Evolutionary conservation across 2,113 vertebrate genomes (phyloP).

Genomic region (Etia nguti): DNA sequence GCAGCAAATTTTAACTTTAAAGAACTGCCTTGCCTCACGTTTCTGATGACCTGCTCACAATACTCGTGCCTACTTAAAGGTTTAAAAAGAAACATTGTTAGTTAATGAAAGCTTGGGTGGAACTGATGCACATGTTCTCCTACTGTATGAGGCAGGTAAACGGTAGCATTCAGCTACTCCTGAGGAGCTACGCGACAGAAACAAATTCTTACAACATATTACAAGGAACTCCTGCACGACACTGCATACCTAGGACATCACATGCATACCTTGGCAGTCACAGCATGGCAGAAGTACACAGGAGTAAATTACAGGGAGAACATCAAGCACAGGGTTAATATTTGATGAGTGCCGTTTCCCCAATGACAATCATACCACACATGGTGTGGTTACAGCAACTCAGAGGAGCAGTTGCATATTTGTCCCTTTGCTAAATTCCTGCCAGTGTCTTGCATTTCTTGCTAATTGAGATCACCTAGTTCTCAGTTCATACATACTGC

Average conservation of each 20-base stretch:
- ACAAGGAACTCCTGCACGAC: neutral
- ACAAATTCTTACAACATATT: neutral
- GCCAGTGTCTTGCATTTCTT: neutral
- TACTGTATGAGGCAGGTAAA: neutral
- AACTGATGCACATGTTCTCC: slow-evolving; percentile 6
- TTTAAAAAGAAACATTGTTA: neutral
- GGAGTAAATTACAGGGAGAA: neutral
- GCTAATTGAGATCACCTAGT: neutral
- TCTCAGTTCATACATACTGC: neutral
- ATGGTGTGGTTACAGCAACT: neutral
- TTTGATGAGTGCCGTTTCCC: neutral
- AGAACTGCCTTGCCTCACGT: neutral
- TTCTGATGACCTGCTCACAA: neutral
- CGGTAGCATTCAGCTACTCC: neutral
- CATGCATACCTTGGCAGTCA: neutral
- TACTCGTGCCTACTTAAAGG: neutral
- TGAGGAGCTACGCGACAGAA: neutral
- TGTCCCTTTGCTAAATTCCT: neutral
- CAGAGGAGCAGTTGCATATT: neutral
- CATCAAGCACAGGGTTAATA: slow-evolving; percentile 9
- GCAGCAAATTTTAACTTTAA: neutral
- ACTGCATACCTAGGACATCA: neutral
- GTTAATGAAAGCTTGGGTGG: neutral
- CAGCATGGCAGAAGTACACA: neutral
- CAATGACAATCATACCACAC: neutral